Percentiles rank a stretch among this genome's conserved stretches.
Evolutionary conservation across 2,888 invertebrate genomes (phyloP).

Genomic region (Oscheius sp.): DNA sequence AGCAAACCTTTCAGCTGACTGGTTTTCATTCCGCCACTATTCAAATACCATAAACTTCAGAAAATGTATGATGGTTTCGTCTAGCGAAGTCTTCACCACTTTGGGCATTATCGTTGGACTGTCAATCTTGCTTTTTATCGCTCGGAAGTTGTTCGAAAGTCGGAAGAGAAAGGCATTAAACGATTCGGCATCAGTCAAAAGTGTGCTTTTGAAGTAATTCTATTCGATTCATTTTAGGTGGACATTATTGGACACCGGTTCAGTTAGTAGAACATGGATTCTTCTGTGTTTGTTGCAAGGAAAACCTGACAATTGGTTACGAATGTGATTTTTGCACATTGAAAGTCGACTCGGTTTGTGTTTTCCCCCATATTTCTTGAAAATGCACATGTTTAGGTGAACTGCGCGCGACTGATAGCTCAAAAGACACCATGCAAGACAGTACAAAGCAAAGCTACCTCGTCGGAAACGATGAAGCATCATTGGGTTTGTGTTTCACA

Average conservation of each 20-base stretch:
- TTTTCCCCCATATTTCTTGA: neutral
- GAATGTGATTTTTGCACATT: constrained; percentile 58
- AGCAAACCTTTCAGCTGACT: constrained; percentile 11
- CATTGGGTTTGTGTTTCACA: constrained; percentile 32
- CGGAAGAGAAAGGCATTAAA: constrained; percentile 52
- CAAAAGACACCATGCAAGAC: constrained; percentile 31
- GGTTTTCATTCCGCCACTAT: neutral
- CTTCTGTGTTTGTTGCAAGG: constrained; percentile 53
- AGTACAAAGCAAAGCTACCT: constrained; percentile 4
- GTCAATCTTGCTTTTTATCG: constrained; percentile 39
- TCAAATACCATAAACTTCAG: constrained; percentile 10
- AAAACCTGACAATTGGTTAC: constrained; percentile 51
- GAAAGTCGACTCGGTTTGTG: constrained; percentile 51
- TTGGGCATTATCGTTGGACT: constrained; percentile 40
- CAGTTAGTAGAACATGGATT: constrained; percentile 45
- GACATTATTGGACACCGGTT: constrained; percentile 55
- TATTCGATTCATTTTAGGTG: constrained; percentile 44
- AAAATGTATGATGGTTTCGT: constrained; percentile 45
- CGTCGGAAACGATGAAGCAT: constrained; percentile 26
- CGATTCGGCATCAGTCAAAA: constrained; percentile 48
- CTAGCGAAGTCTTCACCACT: constrained; percentile 43
- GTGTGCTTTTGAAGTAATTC: constrained; percentile 38
- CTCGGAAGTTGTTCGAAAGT: constrained; percentile 47
- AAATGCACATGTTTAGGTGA: constrained; percentile 1
- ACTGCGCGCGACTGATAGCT: constrained; percentile 21